Evolutionary conservation across 2,888 invertebrate genomes (phyloP), one percentile per base, ranked within the genome.

Genomic region (Macaria notata): DNA sequence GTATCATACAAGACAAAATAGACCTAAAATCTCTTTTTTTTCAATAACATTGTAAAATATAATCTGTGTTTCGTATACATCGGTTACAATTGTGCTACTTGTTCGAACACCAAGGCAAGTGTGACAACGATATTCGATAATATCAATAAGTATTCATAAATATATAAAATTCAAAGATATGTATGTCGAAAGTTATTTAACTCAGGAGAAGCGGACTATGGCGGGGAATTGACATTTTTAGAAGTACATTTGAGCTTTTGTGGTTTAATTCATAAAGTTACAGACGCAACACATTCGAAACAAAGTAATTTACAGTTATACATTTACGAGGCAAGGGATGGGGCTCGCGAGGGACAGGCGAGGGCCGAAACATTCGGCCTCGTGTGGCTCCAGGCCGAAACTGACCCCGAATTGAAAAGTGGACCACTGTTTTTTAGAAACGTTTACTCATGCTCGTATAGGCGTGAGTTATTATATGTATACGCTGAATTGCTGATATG

Each of bases 21-120:
- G 81, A 88, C 81, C 83, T 88, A 86, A 87, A 88, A 88, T 87
- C 84, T 88, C 84, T 81, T 85, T 88, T 84, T 41, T 41, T 81
- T 86, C 75, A 60, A 66, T 73, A 91, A 91, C 90, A 88, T 86
- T 86, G 86, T 90, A 91, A 88, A 91, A 90, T 90, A 90, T 88
- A 79, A 85, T 85, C 81, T 80, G 80, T 83, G 77, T 75, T 91
- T 59, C 91, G 91, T 91, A 91, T 91, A 91, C 91, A 88, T 91
- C 79, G 88, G 89, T 91, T 91, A 86, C 91, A 88, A 86, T 91
- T 88, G 91, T 91, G 90, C 91, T 90, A 88, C 83, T 75, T 76
- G 81, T 83, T 71, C 84, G 84, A 89, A 90, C 91, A 90, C 89
- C 85, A 90, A 91, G 92, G 90, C 91, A 88, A 86, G 86, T 59